A percentile compares a stretch with the other conserved stretches of the same genome.
Conservation (phyloP, 2,888 invertebrate genomes). For the Coelopa pilipes region DNA sequence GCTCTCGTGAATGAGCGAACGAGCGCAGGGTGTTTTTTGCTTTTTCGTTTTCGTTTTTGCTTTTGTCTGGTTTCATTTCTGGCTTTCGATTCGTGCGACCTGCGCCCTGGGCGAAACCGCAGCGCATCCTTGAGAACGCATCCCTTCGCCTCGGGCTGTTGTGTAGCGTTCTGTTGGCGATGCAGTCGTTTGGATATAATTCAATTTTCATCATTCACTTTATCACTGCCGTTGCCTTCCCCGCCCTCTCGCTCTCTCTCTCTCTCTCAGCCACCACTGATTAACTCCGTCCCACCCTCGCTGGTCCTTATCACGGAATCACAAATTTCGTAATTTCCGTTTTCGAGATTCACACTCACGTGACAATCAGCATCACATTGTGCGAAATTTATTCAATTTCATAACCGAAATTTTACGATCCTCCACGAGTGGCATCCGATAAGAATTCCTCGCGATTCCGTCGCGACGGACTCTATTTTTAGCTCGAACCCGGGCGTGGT, state of each 20-base stretch:
- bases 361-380: too few relatives aligned
- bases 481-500: too few relatives aligned
- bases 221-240: too few relatives aligned
- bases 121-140: constrained; percentile 6
- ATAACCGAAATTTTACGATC: too few relatives aligned
- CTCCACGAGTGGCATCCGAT: too few relatives aligned
- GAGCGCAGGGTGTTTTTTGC: constrained; percentile 1
- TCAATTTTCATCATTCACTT: not conserved
- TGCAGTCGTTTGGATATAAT: constrained; percentile 29
- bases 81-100: not conserved
- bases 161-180: not conserved
- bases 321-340: too few relatives aligned
- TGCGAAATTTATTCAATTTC: too few relatives aligned
- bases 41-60: not conserved
- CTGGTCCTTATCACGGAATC: not conserved
- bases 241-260: not conserved
- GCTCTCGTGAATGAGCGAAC: constrained; percentile 5
- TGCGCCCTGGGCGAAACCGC: not conserved
- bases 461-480: too few relatives aligned
- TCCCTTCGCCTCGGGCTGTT: not conserved
- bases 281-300: not conserved
- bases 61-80: not conserved
- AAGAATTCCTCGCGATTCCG: too few relatives aligned
- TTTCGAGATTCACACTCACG: too few relatives aligned
- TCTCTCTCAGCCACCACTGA: not conserved